Conservation (phyloP, 2,888 invertebrate genomes). For the Nesidiocoris tenuis region DNA sequence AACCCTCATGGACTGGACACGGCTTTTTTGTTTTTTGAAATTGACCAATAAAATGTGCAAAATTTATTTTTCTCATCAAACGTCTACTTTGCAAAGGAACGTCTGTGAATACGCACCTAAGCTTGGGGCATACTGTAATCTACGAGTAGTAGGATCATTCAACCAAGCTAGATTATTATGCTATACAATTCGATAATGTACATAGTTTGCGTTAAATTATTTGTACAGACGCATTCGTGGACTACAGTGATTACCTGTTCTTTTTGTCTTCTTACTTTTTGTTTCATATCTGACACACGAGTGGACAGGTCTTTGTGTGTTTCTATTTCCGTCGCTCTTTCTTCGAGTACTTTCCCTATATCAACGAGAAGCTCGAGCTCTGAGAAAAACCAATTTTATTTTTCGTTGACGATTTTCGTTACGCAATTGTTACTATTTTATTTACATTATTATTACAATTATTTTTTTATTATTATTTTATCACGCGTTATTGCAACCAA, state of each 20-base stretch:
- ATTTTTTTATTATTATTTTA: no score
- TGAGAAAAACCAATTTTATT: conserved; percentile 11
- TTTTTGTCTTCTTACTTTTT: conserved; percentile 47
- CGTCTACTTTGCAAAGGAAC: no score
- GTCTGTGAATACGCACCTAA: no score
- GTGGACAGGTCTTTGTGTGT: conserved; percentile 35
- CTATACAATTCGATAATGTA: not conserved
- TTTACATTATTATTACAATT: no score
- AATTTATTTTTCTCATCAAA: no score
- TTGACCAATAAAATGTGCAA: no score
- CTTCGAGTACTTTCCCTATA: conserved; percentile 39
- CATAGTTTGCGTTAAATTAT: not conserved
- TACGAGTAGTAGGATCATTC: no score
- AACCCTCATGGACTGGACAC: no score
- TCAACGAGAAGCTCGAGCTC: conserved; percentile 41
- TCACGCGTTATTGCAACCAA: no score
- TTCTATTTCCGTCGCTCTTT: conserved; percentile 39
- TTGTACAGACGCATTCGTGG: not conserved
- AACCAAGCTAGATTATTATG: no score
- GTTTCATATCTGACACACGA: conserved; percentile 39
- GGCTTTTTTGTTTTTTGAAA: no score
- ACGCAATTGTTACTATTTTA: not conserved
- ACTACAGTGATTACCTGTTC: conserved; percentile 41
- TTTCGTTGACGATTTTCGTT: not conserved
- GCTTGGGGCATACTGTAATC: no score